Base-by-base conservation (phyloP, 1,140 invertebrate species). In the Drosophila setifemur region DNA sequence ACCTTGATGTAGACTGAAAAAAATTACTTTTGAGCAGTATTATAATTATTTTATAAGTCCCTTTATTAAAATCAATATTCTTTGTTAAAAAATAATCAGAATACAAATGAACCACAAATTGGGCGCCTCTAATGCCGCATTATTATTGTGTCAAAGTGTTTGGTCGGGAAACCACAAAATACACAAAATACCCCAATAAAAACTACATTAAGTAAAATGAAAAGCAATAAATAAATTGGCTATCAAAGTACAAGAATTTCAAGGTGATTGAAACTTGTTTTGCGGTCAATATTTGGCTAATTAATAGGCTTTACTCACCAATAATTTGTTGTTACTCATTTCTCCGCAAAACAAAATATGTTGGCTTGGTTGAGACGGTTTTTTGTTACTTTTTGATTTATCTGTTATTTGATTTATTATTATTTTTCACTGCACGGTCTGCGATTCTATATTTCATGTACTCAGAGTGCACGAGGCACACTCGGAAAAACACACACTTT, bases 251-350 rank as follows among this genome's bases (percentile, higher is more conserved):
- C 12, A 4, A 7, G 6, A 19, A 47, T 25, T 37, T 37, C 53
- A 48, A 37, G 54, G 54, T 7, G 58, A 57, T 60, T 48, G 8
- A 54, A 49, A 55, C 39, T 61, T 53, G 40, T 63, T 64, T 54
- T 66, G 71, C 33, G 28, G 52, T 57, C 26, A 40, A 29, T 9
- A 73, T 70, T 23, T n/a, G 12, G 37, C 23, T 44, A 60, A 47
- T 45, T 14, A 57, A 5, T 57, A 6, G 31, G 7, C 16, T 26
- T 18, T 52, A 87, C 82, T 87, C 66, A 87, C 82, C 82, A 87
- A 64, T 67, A 88, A 74, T 74, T 87, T 71, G 55, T 71, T 87
- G 82, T 70, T 74, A 82, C 78, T 82, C 82, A 87, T 87, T 87
- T 87, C 82, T 87, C 83, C 82, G 76, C 77, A 82, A 87, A 87